These are phyloP conservation scores for Ginglymostoma cirratum DNA, from an alignment of 2,113 vertebrate species.

Conservation along the genomic window DNA sequence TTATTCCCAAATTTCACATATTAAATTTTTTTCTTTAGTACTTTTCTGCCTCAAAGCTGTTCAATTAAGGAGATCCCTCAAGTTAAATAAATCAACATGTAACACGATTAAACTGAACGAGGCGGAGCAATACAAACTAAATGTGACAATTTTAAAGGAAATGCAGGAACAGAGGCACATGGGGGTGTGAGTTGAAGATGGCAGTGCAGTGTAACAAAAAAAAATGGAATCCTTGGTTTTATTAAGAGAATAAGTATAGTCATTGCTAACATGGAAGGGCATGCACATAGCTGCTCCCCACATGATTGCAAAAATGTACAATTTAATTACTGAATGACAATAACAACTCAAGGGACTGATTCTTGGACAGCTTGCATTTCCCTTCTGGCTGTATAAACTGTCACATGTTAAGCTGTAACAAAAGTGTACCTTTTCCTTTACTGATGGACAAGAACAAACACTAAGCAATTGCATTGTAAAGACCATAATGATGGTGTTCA, in stretches of 20 bases:
- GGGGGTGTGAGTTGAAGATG: not conserved
- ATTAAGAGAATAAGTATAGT: not conserved
- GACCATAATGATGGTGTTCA: not conserved
- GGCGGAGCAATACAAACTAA: too few relatives aligned
- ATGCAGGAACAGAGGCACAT: too few relatives aligned
- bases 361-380: not conserved
- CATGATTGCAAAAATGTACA: not conserved
- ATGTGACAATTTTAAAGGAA: too few relatives aligned
- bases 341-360: not conserved
- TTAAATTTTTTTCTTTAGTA: not conserved
- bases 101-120: too few relatives aligned
- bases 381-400: not conserved
- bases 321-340: not conserved
- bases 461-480: not conserved
- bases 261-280: too few relatives aligned
- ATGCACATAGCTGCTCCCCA: not conserved
- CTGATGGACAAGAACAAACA: not conserved
- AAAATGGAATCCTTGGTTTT: not conserved
- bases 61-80: too few relatives aligned
- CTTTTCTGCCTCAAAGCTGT: not conserved
- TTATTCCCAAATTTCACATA: not conserved
- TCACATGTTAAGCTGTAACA: not conserved
- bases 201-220: not conserved
- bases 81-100: too few relatives aligned
- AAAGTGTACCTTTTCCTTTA: not conserved